Base-by-base conservation (phyloP, 2,797 vertebrate species). In the Xyrichtys novacula region DNA sequence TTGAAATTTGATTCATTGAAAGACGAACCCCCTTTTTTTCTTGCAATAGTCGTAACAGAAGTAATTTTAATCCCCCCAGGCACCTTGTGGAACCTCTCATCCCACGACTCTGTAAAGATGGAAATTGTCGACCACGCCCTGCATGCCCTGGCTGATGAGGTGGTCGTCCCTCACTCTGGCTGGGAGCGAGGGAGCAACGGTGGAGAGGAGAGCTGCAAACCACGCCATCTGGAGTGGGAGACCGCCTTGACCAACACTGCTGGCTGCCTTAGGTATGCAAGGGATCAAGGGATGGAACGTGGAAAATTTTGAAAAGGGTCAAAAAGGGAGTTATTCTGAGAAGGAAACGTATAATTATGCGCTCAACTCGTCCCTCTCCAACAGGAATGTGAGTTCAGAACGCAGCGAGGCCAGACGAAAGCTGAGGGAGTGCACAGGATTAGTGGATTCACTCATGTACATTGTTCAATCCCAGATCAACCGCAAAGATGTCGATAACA, bases 1-100 rank as follows among this genome's bases (percentile, higher is more conserved):
- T 25, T n/a, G 5, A 20, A 14, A 31, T 56, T 63, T 34, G 19
- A 17, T 44, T 39, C 31, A 61, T 50, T 54, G 31, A 25, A 31
- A 3, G 3, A 2, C 17, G 36, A 17, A 29, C 22, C 8, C 14
- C 0, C 31, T 7, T 17, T 14, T 63, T 15, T 16, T 19, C 19
- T 58, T 42, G 38, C 17, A 8, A 15, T 63, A 4, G 31, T 5
- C n/a, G 2, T 61, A 46, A 65, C 12, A 0, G 4, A 57, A 20
- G 60, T 28, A 42, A 1, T 54, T 63, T 0, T 49, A n/a, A 1
- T 85, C 3, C 0, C 54, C 4, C 3, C 80, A 98, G 98, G 98
- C 69, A 99, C 97, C 0, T 91, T 99, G 80, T 99, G 98, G 98
- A 99, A 99, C 86, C 95, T 99, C 60, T 99, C 98, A 9, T 99